phyloP scores from a whole-genome alignment of 2,113 vertebrate genomes.

The Xyrauchen texanus region DNA sequence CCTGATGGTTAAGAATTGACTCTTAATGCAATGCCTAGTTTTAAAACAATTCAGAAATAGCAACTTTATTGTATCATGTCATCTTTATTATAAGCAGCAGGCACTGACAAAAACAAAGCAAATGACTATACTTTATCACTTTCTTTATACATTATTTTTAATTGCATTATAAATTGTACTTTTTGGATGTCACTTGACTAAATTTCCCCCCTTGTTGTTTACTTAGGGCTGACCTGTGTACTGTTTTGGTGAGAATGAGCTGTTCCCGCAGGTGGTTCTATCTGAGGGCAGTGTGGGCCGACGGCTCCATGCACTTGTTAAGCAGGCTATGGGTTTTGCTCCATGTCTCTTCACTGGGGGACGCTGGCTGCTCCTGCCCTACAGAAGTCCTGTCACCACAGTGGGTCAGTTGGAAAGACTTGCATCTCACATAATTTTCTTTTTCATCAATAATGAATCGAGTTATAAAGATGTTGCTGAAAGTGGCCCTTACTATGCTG shows the following conservation, averaged over 20 bases:
- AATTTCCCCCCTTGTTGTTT: neutral
- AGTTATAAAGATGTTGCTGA: neutral
- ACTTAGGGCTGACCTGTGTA: constrained; percentile 77
- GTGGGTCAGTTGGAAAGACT: constrained; percentile 73
- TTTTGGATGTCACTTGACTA: neutral
- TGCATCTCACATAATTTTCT: neutral
- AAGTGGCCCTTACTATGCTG: no score
- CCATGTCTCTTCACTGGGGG: constrained; percentile 80
- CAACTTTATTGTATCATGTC: no score
- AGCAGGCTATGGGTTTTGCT: constrained; percentile 72
- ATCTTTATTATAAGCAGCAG: no score
- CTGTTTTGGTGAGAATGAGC: constrained; percentile 82
- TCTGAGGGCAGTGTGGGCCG: constrained; percentile 63
- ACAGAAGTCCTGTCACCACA: constrained; percentile 73
- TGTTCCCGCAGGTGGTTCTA: constrained; percentile 74
- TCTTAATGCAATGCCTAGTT: no score
- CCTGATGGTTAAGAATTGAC: no score
- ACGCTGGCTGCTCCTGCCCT: constrained; percentile 71
- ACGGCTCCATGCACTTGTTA: constrained; percentile 72
- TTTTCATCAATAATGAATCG: neutral
- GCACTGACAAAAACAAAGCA: no score
- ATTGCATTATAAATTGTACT: neutral
- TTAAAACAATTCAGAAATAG: no score
- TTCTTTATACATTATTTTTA: no score
- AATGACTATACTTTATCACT: no score